A percentile compares a stretch with the other conserved stretches of the same genome.
phyloP scores from a whole-genome alignment of 2,888 invertebrate species.

The Dermolepida albohirtum region DNA sequence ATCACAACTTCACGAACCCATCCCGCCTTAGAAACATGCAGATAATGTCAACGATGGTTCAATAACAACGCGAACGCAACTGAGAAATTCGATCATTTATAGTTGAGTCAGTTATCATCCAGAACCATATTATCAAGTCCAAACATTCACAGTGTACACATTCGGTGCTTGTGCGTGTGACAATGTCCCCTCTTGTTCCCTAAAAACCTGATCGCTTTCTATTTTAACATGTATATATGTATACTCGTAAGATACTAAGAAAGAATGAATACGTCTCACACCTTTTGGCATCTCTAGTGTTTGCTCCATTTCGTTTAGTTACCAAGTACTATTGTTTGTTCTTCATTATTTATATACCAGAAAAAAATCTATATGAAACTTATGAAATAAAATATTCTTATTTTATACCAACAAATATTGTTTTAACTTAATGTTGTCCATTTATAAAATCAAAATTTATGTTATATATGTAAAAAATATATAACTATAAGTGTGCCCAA shows the following conservation, averaged over 20 bases:
- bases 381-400: no score
- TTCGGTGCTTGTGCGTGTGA: constrained; percentile 23
- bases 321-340: neutral
- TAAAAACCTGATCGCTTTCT: constrained; percentile 27
- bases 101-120: constrained; percentile 23
- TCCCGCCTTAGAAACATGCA: constrained; percentile 17
- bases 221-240: constrained; percentile 13
- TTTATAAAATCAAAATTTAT: no score
- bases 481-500: no score
- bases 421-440: no score
- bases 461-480: no score
- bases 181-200: constrained; percentile 31
- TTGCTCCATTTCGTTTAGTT: neutral
- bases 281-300: neutral
- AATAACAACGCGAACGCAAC: constrained; percentile 18
- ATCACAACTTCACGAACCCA: constrained; percentile 17
- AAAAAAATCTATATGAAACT: no score
- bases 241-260: neutral
- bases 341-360: no score
- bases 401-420: no score
- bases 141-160: constrained; percentile 34
- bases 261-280: neutral
- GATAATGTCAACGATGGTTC: constrained; percentile 25
- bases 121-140: constrained; percentile 28
- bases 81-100: constrained; percentile 20